Evolutionary conservation across 2,888 invertebrate species (phyloP).

Genomic region (Thymelicus acteon): DNA sequence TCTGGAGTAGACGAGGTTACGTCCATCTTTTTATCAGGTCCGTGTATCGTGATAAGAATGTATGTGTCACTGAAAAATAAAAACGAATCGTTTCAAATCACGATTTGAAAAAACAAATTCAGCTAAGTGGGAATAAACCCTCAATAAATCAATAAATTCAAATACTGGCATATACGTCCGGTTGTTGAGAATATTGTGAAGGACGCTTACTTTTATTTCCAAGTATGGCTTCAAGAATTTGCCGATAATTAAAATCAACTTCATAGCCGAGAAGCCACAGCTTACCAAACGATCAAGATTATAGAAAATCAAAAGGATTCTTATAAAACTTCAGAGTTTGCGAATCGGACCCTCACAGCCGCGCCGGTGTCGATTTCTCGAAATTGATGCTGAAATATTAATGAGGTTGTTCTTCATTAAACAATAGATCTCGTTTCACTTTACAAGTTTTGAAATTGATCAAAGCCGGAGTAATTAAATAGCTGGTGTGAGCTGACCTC

Average conservation of each 20-base stretch:
- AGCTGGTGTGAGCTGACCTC: not conserved
- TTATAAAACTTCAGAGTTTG: constrained; percentile 28
- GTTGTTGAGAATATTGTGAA: no score
- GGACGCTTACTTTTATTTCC: not conserved
- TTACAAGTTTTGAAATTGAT: constrained; percentile 26
- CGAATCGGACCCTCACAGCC: constrained; percentile 16
- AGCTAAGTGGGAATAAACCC: no score
- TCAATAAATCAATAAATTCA: no score
- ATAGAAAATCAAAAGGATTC: constrained; percentile 32
- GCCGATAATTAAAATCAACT: constrained; percentile 13
- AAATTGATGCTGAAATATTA: constrained; percentile 35
- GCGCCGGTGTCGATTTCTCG: constrained; percentile 29
- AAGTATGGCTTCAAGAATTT: not conserved
- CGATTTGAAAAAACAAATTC: no score
- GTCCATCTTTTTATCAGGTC: no score
- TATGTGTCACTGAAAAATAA: no score
- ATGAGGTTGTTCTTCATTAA: constrained; percentile 34
- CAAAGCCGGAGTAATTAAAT: constrained; percentile 23
- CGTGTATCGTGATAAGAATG: no score
- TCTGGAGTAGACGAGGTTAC: no score
- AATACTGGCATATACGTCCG: no score
- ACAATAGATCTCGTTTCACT: constrained; percentile 31
- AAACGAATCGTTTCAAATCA: no score
- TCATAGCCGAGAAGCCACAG: constrained; percentile 10
- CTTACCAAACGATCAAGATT: constrained; percentile 26